phyloP scores from a whole-genome alignment of 2,797 vertebrate species.

The Sarcoramphus papa region DNA sequence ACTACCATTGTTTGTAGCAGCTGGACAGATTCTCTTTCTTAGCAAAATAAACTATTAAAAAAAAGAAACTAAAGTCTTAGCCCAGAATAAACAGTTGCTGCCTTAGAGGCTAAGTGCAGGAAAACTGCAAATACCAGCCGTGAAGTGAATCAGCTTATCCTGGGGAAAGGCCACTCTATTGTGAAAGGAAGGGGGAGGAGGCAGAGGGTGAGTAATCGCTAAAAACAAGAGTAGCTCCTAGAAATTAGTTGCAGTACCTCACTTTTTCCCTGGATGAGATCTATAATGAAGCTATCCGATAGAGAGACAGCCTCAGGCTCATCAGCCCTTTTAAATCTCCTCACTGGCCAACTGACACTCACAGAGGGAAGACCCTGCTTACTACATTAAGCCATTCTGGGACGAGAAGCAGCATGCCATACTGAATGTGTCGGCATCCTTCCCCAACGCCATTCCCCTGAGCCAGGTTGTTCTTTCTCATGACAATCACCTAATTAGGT shows the following conservation, averaged over 20 bases:
- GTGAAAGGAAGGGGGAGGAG: not conserved
- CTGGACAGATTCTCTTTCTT: slow-evolving; percentile 7
- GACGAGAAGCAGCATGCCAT: not conserved
- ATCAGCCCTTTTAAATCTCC: not conserved
- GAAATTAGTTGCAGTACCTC: not conserved
- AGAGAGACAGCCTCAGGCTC: not conserved
- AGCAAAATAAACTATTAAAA: slow-evolving; percentile 1
- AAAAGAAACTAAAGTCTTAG: not conserved
- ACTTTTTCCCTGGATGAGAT: not conserved
- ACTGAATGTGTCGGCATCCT: not conserved
- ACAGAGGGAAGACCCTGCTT: not conserved
- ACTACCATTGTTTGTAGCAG: not conserved
- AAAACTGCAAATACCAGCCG: slow-evolving; percentile 13
- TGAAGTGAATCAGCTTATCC: slow-evolving; percentile 7
- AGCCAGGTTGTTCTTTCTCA: slow-evolving; percentile 3
- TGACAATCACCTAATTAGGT: slow-evolving; percentile 40
- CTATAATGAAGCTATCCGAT: not conserved
- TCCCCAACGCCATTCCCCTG: not conserved
- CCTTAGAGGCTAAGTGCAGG: not conserved
- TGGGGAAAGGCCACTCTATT: not conserved
- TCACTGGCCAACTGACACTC: not conserved
- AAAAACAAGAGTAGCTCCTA: not conserved
- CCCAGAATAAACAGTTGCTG: not conserved
- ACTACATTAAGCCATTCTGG: not conserved
- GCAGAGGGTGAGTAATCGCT: not conserved